These are phyloP conservation scores for Apogon hyalosoma DNA, from an alignment of 2,797 vertebrate genomes.

Conservation along the genomic window DNA sequence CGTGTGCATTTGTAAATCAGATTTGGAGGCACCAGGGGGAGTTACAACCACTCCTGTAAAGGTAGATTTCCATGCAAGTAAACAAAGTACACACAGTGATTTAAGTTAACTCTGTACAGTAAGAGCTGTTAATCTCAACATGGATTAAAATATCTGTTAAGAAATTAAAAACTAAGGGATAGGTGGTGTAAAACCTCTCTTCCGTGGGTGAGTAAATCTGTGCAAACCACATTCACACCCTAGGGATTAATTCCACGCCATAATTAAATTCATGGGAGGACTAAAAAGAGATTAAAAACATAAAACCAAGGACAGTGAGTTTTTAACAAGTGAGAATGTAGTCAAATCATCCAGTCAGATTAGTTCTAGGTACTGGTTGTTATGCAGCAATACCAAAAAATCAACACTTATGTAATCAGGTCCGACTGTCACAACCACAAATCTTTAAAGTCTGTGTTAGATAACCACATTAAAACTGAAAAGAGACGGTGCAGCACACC, in stretches of 20 bases:
- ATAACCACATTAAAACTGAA: neutral
- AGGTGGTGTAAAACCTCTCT: slow-evolving; percentile 16
- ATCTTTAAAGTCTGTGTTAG: neutral
- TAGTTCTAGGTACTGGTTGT: slow-evolving; percentile 50
- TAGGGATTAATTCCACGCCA: slow-evolving; percentile 62
- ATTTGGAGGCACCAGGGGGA: slow-evolving; percentile 9
- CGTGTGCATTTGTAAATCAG: slow-evolving; percentile 28
- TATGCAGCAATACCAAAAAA: slow-evolving; percentile 19
- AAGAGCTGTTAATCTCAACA: slow-evolving; percentile 56
- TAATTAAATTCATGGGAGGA: slow-evolving; percentile 39
- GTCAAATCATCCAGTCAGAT: slow-evolving; percentile 51
- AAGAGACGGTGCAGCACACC: neutral
- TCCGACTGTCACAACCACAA: slow-evolving; percentile 17
- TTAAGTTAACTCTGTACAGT: slow-evolving; percentile 40
- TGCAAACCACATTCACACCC: slow-evolving; percentile 41
- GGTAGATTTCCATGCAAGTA: slow-evolving; percentile 14
- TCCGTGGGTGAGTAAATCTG: slow-evolving; percentile 18
- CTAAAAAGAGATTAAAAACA: slow-evolving; percentile 67
- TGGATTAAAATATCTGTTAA: slow-evolving; percentile 65
- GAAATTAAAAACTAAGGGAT: slow-evolving; percentile 40
- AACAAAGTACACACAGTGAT: slow-evolving; percentile 38
- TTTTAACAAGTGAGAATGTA: slow-evolving; percentile 14
- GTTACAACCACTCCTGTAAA: slow-evolving; percentile 20
- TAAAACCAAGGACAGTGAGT: slow-evolving; percentile 56
- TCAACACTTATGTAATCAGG: slow-evolving; percentile 31